Percentiles rank a stretch among this genome's conserved stretches.
phyloP scores from a whole-genome alignment of 64 coral and sea anemone species.

The Anthopleura sola region DNA sequence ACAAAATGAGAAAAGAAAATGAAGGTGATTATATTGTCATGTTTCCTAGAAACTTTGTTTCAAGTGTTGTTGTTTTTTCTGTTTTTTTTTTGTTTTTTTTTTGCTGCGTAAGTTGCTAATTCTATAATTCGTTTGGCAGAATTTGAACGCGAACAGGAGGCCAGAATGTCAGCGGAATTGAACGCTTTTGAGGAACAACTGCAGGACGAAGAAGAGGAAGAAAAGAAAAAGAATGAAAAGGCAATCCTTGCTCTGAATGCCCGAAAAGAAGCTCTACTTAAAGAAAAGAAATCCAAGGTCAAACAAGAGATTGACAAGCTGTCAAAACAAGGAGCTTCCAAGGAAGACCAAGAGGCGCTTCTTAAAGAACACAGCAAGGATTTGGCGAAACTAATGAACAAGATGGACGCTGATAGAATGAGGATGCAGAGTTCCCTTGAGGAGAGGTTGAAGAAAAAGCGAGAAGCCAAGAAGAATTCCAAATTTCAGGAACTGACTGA shows the following conservation, averaged over 20 bases:
- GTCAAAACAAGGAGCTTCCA: conserved; percentile 79
- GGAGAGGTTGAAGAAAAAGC: conserved; percentile 86
- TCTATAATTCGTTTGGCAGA: conserved; percentile 29
- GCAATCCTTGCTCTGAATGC: conserved; percentile 91
- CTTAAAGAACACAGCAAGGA: conserved; percentile 99
- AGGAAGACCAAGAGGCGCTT: conserved; percentile 87
- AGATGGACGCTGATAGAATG: conserved; percentile 99
- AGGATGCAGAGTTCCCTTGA: conserved; percentile 98
- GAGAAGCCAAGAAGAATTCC: conserved; percentile 78
- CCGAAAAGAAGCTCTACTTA: conserved; percentile 87
- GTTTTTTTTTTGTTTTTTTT: too few species aligned
- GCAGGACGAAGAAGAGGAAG: conserved; percentile 65
- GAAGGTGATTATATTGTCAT: conserved; percentile 43
- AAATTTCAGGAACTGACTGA: conserved; percentile 71
- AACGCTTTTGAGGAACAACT: conserved; percentile 69
- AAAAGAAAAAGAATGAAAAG: conserved; percentile 95
- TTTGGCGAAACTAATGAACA: conserved; percentile 94
- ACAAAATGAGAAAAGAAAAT: conserved; percentile 77
- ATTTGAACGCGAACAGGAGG: conserved; percentile 82
- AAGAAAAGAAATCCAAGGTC: conserved; percentile 92
- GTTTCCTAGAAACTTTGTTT: background rate
- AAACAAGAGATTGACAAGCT: conserved; percentile 96
- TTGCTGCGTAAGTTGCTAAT: background rate
- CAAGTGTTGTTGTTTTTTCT: background rate
- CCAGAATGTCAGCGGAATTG: conserved; percentile 52